Evolutionary conservation across 2,888 invertebrate genomes (phyloP), one percentile per base, ranked within the genome.

Genomic region (Campaea margaritaria): DNA sequence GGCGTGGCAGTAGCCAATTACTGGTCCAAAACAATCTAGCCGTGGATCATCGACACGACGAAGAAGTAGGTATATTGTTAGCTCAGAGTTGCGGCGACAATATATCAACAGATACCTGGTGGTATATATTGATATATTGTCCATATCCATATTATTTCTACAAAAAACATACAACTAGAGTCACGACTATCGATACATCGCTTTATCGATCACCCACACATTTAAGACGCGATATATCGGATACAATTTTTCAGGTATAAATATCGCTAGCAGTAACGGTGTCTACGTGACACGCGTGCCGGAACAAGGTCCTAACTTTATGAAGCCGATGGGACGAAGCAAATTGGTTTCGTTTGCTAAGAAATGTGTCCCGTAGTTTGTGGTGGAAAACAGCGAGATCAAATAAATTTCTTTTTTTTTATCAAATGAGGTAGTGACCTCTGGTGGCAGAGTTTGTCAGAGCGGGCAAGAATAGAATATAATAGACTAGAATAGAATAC

Each of bases 321-420:
- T 72, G 73, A 72, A 70, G 12, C 27, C 16, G 46, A 41, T 14
- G 72, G 67, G 69, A 74, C 74, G 72, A 64, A 64, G 38, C 67
- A 73, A 73, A 78, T 77, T 76, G 78, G 72, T 74, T 74, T 74
- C 75, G 69, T 76, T 76, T 71, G 67, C 65, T 64, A 68, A 68
- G 68, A 68, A 68, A 72, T 65, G 68, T 64, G 61, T 64, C 58
- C 61, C 41, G 59, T 60, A 56, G 58, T 45, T 45, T 12, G 13
- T 21, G n/a, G 34, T 13, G 13, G 34, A 34, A 27, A 47, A 41
- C 3, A 38, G n/a, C 14, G 13, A 4, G 39, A 13, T 13, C 3
- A 14, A 39, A 14, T 13, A 14, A 5, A 14, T 9, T 7, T 9
- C 7, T 9, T 9, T 31, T 9, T 1, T 31, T 31, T 31, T 21